Evolutionary conservation across 2,888 invertebrate genomes (phyloP).

Genomic region (Hoplodrina ambigua): DNA sequence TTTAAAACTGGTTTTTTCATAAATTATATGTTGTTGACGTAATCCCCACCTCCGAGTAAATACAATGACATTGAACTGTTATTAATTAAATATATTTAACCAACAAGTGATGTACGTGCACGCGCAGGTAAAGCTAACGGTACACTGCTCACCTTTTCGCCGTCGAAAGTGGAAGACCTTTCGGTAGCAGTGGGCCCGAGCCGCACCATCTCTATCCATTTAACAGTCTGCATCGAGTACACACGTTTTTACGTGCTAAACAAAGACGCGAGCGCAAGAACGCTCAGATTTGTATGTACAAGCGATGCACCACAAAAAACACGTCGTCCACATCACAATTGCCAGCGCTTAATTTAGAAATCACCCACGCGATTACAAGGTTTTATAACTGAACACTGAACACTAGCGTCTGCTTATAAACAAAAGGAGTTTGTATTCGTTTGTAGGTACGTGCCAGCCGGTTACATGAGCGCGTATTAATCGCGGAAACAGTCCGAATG

Average conservation of each 20-base stretch:
- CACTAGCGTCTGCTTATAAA: slow-evolving; percentile 82
- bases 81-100: slow-evolving; percentile 40
- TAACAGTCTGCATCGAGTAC: slow-evolving; percentile 84
- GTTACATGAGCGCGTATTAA: slow-evolving; percentile 74
- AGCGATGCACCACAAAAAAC: slow-evolving; percentile 74
- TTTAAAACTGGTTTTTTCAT: slow-evolving; percentile 30
- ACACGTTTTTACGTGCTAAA: slow-evolving; percentile 68
- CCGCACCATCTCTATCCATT: slow-evolving; percentile 88
- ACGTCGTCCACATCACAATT: slow-evolving; percentile 77
- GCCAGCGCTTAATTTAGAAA: slow-evolving; percentile 82
- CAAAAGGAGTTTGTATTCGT: slow-evolving; percentile 75
- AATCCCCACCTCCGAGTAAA: slow-evolving; percentile 36
- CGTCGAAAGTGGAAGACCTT: slow-evolving; percentile 81
- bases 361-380: slow-evolving; percentile 84
- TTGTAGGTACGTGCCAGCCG: slow-evolving; percentile 62
- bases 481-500: slow-evolving; percentile 68
- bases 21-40: slow-evolving; percentile 49
- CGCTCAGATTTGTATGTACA: slow-evolving; percentile 60
- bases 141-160: slow-evolving; percentile 81
- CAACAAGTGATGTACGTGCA: slow-evolving; percentile 25
- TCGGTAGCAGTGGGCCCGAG: slow-evolving; percentile 78
- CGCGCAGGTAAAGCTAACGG: slow-evolving; percentile 65
- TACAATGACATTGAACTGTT: slow-evolving; percentile 46
- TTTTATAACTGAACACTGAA: slow-evolving; percentile 80
- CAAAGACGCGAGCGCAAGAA: slow-evolving; percentile 53